Conservation (phyloP, 2,888 invertebrate genomes). For the Fragum sueziense region DNA sequence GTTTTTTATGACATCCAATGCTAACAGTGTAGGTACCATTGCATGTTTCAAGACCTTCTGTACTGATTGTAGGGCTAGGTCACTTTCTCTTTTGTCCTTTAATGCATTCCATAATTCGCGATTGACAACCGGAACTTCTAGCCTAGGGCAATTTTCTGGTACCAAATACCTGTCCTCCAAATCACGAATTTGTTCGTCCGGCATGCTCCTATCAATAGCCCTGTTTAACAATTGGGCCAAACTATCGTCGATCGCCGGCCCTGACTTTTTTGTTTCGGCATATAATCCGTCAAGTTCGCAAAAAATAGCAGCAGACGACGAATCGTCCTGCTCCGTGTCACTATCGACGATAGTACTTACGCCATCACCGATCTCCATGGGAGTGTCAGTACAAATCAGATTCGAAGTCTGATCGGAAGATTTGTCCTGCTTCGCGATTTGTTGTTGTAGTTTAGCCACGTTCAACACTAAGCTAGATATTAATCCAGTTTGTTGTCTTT, state of each 20-base stretch:
- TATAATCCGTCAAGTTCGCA: slow-evolving; percentile 15
- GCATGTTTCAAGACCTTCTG: background rate
- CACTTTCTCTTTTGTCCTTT: slow-evolving; percentile 1
- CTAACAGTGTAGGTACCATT: slow-evolving; percentile 1
- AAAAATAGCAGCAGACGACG: background rate
- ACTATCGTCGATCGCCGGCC: background rate
- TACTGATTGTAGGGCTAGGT: slow-evolving; percentile 1
- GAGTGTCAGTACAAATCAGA: background rate
- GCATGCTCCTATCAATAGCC: background rate
- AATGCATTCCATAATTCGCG: slow-evolving; percentile 8
- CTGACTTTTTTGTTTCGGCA: background rate
- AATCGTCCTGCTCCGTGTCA: background rate
- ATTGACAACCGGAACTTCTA: slow-evolving; percentile 16
- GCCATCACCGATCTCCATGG: background rate
- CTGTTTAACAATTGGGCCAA: slow-evolving; percentile 6
- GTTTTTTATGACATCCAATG: background rate
- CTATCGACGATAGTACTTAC: background rate
- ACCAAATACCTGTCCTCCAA: slow-evolving; percentile 1
- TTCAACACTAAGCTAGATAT: background rate
- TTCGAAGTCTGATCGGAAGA: background rate
- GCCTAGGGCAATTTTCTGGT: slow-evolving; percentile 14
- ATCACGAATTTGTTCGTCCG: slow-evolving; percentile 8
- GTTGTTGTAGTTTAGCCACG: slow-evolving; percentile 4
- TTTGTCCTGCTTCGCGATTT: background rate
- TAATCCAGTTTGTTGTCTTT: background rate